Evolutionary conservation across 2,113 vertebrate genomes (phyloP).

Genomic region (Alligator mississippiensis): DNA sequence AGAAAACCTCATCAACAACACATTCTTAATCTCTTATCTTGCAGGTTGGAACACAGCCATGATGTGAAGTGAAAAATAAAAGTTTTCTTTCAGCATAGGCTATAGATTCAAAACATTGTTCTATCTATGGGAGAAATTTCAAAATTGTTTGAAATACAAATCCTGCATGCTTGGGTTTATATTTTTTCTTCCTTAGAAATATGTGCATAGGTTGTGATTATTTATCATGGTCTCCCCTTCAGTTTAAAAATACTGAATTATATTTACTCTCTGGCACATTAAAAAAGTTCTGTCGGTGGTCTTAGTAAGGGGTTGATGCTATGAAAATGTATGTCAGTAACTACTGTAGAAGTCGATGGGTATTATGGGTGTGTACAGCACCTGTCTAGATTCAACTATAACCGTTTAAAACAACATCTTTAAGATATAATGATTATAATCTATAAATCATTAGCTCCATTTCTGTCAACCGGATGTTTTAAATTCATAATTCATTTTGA

Average conservation of each 20-base stretch:
- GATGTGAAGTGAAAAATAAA: background rate
- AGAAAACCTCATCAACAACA: background rate
- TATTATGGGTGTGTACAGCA: background rate
- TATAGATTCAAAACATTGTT: background rate
- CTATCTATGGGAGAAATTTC: background rate
- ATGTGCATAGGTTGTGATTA: conserved; percentile 53
- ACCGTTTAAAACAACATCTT: background rate
- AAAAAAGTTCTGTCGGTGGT: background rate
- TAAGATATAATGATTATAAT: background rate
- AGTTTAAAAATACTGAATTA: conserved; percentile 65
- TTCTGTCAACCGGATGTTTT: background rate
- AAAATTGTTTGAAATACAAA: background rate
- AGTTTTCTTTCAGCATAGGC: background rate
- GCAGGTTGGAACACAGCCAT: background rate
- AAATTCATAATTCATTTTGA: conserved; percentile 20
- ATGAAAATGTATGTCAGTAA: background rate
- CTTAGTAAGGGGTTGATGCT: background rate
- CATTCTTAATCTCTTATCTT: background rate
- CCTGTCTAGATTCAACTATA: background rate
- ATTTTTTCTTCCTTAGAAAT: conserved; percentile 28
- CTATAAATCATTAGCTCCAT: background rate
- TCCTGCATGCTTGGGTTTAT: background rate
- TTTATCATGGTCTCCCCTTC: conserved; percentile 42
- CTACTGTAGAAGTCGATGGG: background rate
- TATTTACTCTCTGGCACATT: conserved; percentile 42